Conservation (phyloP, 2,797 vertebrate species). For the Enteromius unitaeniatus region DNA sequence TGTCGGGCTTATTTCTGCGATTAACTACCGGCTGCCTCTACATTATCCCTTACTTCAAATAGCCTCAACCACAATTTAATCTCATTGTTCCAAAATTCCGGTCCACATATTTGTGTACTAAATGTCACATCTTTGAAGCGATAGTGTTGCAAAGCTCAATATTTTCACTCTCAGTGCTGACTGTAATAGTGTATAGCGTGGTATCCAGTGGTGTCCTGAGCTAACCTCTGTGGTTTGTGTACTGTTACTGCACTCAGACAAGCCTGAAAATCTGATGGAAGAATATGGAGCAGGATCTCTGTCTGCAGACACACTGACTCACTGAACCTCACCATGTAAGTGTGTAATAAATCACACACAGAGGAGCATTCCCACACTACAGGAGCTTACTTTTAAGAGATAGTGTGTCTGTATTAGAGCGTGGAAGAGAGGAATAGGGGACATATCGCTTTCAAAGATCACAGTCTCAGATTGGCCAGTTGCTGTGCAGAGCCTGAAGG, state of each 20-base stretch:
- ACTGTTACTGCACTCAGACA: not conserved
- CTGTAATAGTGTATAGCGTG: not conserved
- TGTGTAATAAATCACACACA: slow-evolving; percentile 36
- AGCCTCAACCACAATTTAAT: not conserved
- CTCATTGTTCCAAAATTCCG: not conserved
- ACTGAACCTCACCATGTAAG: slow-evolving; percentile 5
- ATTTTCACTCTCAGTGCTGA: not conserved
- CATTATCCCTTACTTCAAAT: no score
- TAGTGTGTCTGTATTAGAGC: slow-evolving; percentile 31
- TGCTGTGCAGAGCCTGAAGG: slow-evolving; percentile 51
- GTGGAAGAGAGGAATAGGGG: slow-evolving; percentile 12
- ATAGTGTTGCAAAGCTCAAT: not conserved
- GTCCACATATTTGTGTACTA: not conserved
- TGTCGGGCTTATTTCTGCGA: no score
- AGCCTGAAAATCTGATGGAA: slow-evolving; percentile 4
- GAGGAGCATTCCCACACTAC: slow-evolving; percentile 40
- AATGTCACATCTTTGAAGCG: not conserved
- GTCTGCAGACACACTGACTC: slow-evolving; percentile 26
- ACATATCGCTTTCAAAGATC: slow-evolving; percentile 16
- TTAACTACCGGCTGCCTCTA: no score
- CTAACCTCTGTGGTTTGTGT: slow-evolving; percentile 6
- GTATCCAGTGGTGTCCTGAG: slow-evolving; percentile 8
- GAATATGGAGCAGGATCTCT: slow-evolving; percentile 29
- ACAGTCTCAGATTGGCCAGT: slow-evolving; percentile 7
- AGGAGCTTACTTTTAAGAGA: slow-evolving; percentile 19